These are phyloP conservation scores for Stenodera caucasica DNA, from an alignment of 2,888 invertebrate species.

Conservation along the genomic window DNA sequence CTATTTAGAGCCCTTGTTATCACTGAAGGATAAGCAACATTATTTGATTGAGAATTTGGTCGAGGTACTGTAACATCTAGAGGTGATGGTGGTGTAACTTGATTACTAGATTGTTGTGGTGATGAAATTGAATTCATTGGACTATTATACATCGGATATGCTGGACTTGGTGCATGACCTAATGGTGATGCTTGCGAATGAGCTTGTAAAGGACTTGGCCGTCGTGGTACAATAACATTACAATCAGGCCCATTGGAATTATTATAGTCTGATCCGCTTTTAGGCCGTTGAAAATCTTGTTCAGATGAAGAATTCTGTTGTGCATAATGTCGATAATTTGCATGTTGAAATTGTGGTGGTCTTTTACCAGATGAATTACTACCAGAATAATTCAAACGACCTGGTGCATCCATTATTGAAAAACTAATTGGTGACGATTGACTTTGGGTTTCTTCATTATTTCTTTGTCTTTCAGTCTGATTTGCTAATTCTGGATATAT, in stretches of 20 bases:
- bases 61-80: conserved; percentile 70
- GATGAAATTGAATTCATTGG: conserved; percentile 77
- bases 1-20: conserved; percentile 74
- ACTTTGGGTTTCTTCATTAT: conserved; percentile 60
- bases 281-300: conserved; percentile 60
- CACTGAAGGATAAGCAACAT: conserved; percentile 79
- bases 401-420: conserved; percentile 72
- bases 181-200: conserved; percentile 74
- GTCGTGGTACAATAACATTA: conserved; percentile 65
- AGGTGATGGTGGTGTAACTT: conserved; percentile 68
- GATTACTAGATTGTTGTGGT: conserved; percentile 66
- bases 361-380: conserved; percentile 61
- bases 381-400: conserved; percentile 64
- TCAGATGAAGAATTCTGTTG: conserved; percentile 56
- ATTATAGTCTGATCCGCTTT: conserved; percentile 58
- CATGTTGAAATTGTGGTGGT: conserved; percentile 59
- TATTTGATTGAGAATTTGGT: conserved; percentile 62
- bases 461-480: conserved; percentile 48
- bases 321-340: conserved; percentile 62
- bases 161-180: conserved; percentile 75
- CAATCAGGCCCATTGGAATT: conserved; percentile 58
- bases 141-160: conserved; percentile 83
- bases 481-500: conserved; percentile 69
- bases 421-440: conserved; percentile 76
- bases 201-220: conserved; percentile 69